Percentiles rank a stretch among this genome's conserved stretches.
Evolutionary conservation across 37 sponge, comb jelly and placozoan genomes (phyloP).

Genomic region (Spongilla lacustris): DNA sequence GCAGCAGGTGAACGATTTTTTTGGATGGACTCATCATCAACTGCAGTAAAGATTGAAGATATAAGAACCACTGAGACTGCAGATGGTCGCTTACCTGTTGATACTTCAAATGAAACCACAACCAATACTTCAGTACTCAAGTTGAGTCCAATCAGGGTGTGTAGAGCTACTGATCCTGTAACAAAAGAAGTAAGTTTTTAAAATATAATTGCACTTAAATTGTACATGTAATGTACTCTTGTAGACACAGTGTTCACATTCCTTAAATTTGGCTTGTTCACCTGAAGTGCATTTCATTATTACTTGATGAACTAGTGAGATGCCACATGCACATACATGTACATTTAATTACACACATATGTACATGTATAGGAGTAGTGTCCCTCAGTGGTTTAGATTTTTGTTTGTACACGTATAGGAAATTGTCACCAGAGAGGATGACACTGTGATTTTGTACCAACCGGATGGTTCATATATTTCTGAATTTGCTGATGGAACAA

Average conservation of each 20-base stretch:
- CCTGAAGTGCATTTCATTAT: too few relatives aligned
- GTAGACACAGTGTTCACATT: too few relatives aligned
- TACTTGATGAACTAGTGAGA: too few relatives aligned
- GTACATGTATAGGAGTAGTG: too few relatives aligned
- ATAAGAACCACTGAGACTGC: conserved; percentile 4
- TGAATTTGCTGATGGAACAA: conserved; percentile 89
- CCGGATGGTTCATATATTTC: conserved; percentile 72
- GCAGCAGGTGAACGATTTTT: conserved; percentile 33
- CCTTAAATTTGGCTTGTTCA: too few relatives aligned
- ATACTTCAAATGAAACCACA: conserved; percentile 23
- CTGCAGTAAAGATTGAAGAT: background rate
- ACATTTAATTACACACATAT: too few relatives aligned
- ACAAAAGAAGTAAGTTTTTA: conserved; percentile 68
- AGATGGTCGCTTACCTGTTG: conserved; percentile 4
- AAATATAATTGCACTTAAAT: too few relatives aligned
- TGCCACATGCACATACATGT: too few relatives aligned
- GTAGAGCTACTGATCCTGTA: conserved; percentile 68
- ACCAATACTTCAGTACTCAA: background rate
- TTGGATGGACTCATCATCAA: conserved; percentile 2
- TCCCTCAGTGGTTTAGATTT: too few relatives aligned
- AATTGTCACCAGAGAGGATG: conserved; percentile 81
- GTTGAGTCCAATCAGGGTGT: conserved; percentile 21
- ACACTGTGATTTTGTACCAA: conserved; percentile 52
- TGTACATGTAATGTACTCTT: too few relatives aligned
- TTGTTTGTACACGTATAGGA: conserved; percentile 42